Percentiles rank a stretch among this genome's conserved stretches.
phyloP scores from a whole-genome alignment of 1,140 invertebrate genomes.

The Conus betulinus region DNA sequence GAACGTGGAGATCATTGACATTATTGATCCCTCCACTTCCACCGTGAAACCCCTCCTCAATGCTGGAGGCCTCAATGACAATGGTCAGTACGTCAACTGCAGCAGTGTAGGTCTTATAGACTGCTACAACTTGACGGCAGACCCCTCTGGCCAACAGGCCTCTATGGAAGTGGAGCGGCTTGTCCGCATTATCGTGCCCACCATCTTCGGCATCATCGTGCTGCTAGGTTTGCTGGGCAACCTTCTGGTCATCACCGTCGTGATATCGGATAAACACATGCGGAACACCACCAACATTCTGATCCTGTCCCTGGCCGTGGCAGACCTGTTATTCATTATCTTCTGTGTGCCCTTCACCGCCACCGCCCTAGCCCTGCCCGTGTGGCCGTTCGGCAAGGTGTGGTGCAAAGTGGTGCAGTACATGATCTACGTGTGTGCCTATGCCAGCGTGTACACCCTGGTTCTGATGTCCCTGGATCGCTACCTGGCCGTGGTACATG shows the following conservation, averaged over 20 bases:
- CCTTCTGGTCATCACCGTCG: constrained; percentile 87
- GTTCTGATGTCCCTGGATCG: constrained; percentile 97
- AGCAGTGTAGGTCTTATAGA: neutral
- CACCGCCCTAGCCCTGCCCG: constrained; percentile 73
- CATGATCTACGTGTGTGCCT: constrained; percentile 85
- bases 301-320: constrained; percentile 89
- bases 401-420: constrained; percentile 94
- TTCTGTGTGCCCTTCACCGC: constrained; percentile 90
- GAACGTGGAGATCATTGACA: constrained; percentile 3
- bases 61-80: neutral
- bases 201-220: constrained; percentile 91
- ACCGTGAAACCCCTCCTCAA: constrained; percentile 5
- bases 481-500: constrained; percentile 95
- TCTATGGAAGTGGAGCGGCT: constrained; percentile 51
- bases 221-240: constrained; percentile 93
- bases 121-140: constrained; percentile 5
- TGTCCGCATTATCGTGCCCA: constrained; percentile 80
- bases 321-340: constrained; percentile 94
- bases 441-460: constrained; percentile 94
- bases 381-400: constrained; percentile 92
- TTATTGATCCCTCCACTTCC: neutral
- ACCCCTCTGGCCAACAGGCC: neutral
- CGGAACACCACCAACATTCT: constrained; percentile 94
- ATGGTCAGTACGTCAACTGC: neutral
- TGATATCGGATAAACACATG: constrained; percentile 93